Evolutionary conservation across 2,797 vertebrate species (phyloP).

Genomic region (Malurus leucopterus): DNA sequence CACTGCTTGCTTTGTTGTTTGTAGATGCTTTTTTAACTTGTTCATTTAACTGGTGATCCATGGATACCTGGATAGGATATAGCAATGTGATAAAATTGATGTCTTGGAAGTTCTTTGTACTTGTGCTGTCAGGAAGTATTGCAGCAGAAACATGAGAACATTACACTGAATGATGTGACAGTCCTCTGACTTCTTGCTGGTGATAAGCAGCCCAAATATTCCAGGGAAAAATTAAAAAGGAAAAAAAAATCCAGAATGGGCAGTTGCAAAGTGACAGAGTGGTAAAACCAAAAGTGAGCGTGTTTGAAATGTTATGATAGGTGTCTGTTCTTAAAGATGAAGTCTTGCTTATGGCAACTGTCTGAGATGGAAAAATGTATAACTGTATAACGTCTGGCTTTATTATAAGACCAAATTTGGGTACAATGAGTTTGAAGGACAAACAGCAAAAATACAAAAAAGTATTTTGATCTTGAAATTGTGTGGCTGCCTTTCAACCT

Average conservation of each 20-base stretch:
- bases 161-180: background rate
- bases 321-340: background rate
- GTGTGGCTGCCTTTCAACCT: background rate
- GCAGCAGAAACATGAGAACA: background rate
- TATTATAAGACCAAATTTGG: background rate
- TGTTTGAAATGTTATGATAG: accelerated
- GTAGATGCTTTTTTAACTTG: background rate
- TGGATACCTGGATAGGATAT: background rate
- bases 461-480: background rate
- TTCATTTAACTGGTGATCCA: background rate
- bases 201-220: background rate
- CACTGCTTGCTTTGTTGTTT: background rate
- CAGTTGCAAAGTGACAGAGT: background rate
- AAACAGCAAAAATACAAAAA: background rate
- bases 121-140: background rate
- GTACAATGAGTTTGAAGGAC: background rate
- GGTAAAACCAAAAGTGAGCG: background rate
- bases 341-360: background rate
- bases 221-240: background rate
- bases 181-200: background rate
- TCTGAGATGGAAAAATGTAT: background rate
- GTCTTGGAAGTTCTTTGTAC: background rate
- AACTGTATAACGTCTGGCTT: background rate
- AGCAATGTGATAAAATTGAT: background rate
- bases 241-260: background rate